Evolutionary conservation across 2,888 invertebrate species (phyloP), one percentile per base, ranked within the genome.

Genomic region (Tachina lurida): DNA sequence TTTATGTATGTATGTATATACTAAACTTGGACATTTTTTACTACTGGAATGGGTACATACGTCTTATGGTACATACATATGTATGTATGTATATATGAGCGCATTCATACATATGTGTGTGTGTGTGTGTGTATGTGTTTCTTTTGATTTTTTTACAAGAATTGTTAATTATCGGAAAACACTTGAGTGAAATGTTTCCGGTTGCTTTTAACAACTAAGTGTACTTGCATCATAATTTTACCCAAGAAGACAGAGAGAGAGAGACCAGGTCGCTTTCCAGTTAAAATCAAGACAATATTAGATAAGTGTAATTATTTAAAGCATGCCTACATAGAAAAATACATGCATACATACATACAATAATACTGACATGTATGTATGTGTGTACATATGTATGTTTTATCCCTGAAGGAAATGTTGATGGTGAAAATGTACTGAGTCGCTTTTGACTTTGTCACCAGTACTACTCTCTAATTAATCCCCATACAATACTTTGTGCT

Each of bases 161-260:
- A 81, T 67, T 73, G 71, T 83, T 86, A 83, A 86, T 83, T 86
- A 86, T 86, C 83, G 86, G 79, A 86, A 86, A 86, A 80, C 76
- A 86, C 86, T 86, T 79, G 41, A 83, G 79, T 67, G 73, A 80
- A 82, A 62, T 76, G 67, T 76, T 83, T 86, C 86, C 86, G 86
- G 86, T 83, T 65, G 54, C 68, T 80, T 78, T 54, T 67, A 31
- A 15, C 47, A 39, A 22, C 19, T 12, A 43, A 76, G 71, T 73
- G 75, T 75, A 79, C 75, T 83, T 80, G 79, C 79, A 79, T 79
- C 65, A 79, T 76, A 79, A 75, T 82, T 76, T 56, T 19, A 73
- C 49, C 54, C 58, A 68, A 62, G 43, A 74, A 39, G 13, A 31
- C 17, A 60, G 39, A 60, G 8, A 22, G 45, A 60, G 39, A 60